A percentile compares a stretch with the other conserved stretches of the same genome.
Evolutionary conservation across 2,888 invertebrate species (phyloP).

Genomic region (Drosophila yooni): DNA sequence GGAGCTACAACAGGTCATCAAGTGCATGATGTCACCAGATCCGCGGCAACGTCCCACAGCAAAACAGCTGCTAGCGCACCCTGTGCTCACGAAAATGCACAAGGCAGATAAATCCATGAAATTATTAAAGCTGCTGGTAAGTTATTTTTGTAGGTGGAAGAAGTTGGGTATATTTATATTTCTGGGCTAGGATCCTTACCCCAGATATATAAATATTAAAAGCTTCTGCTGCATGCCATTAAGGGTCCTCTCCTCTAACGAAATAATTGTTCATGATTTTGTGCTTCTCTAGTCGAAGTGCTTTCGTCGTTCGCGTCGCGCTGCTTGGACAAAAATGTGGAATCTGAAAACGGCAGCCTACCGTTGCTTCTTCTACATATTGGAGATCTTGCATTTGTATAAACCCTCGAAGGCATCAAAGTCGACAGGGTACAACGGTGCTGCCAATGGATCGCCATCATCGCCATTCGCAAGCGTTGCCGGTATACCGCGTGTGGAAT

Average conservation of each 20-base stretch:
- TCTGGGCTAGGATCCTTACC: background rate
- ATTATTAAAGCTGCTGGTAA: slow-evolving; percentile 78
- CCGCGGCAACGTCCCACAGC: slow-evolving; percentile 86
- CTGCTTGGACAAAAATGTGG: slow-evolving; percentile 83
- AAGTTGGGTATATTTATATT: background rate
- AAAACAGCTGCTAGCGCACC: slow-evolving; percentile 85
- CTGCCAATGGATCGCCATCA: slow-evolving; percentile 26
- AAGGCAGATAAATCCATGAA: slow-evolving; percentile 79
- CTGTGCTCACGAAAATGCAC: slow-evolving; percentile 71
- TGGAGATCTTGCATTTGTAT: slow-evolving; percentile 75
- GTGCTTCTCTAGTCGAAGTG: slow-evolving; percentile 73
- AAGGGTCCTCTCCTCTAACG: background rate
- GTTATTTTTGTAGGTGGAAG: background rate
- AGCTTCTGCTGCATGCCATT: background rate
- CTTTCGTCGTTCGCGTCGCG: slow-evolving; percentile 80
- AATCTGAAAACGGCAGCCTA: slow-evolving; percentile 80
- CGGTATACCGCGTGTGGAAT: slow-evolving; percentile 46
- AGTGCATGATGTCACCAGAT: slow-evolving; percentile 87
- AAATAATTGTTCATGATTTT: background rate
- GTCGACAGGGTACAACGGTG: slow-evolving; percentile 12
- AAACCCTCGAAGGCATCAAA: slow-evolving; percentile 48
- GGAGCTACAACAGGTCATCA: slow-evolving; percentile 86
- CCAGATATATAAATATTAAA: background rate
- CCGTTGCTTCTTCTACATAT: slow-evolving; percentile 70
- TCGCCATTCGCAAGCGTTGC: slow-evolving; percentile 44